Percentiles rank a stretch among this genome's conserved stretches.
phyloP scores from a whole-genome alignment of 92 coral and sea anemone species.

The Galaxea fascicularis region DNA sequence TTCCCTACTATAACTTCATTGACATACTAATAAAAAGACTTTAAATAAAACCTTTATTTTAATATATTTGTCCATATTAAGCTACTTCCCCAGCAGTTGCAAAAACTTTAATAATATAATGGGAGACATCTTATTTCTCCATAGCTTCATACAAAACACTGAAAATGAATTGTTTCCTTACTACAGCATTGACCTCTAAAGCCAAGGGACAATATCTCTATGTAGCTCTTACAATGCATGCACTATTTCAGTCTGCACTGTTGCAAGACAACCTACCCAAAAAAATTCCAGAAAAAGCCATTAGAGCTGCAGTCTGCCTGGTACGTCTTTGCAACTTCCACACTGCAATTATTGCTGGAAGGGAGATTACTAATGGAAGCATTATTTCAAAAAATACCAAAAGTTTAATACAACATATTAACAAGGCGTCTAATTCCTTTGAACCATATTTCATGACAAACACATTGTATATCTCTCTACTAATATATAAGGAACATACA shows the following conservation, averaged over 20 bases:
- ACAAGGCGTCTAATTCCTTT: too few species aligned
- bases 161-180: neutral
- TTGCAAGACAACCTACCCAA: neutral
- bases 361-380: neutral
- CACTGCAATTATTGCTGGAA: slow-evolving; percentile 1
- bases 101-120: too few species aligned
- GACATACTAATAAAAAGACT: too few species aligned
- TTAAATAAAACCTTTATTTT: too few species aligned
- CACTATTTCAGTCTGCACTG: neutral
- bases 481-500: too few species aligned
- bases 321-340: neutral
- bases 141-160: neutral
- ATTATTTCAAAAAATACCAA: neutral
- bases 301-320: neutral
- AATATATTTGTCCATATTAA: too few species aligned
- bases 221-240: neutral
- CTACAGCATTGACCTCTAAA: neutral
- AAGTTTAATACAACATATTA: neutral
- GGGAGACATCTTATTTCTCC: neutral
- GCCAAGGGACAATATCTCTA: neutral
- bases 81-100: too few species aligned
- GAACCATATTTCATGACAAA: too few species aligned
- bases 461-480: too few species aligned
- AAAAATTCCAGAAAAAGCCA: neutral
- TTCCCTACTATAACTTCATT: too few species aligned